phyloP scores from a whole-genome alignment of 1,140 invertebrate species.

The Drosophila bifasciata region DNA sequence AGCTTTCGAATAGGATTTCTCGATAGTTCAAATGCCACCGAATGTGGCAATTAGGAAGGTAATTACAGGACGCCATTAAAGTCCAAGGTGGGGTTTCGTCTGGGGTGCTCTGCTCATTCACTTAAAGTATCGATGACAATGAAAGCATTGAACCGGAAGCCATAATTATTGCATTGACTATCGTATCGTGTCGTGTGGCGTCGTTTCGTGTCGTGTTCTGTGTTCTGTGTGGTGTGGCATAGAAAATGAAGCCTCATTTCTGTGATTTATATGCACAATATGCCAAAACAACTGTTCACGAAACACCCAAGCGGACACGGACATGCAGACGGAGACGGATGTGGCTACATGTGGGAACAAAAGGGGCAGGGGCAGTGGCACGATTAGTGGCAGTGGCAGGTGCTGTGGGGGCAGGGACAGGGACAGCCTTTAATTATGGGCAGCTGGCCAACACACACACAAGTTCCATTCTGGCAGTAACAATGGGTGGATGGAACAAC shows the following conservation, averaged over 20 bases:
- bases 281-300: conserved; percentile 54
- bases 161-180: conserved; percentile 59
- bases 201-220: too few relatives aligned
- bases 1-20: conserved; percentile 16
- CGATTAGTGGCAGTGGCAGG: neutral
- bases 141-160: conserved; percentile 60
- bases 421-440: conserved; percentile 71
- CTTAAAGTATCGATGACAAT: conserved; percentile 42
- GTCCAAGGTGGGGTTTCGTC: conserved; percentile 5
- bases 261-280: conserved; percentile 67
- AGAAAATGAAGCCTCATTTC: conserved; percentile 39
- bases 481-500: conserved; percentile 47
- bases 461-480: conserved; percentile 23
- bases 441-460: conserved; percentile 44
- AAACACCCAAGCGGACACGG: conserved; percentile 4
- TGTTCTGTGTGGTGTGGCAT: conserved; percentile 16
- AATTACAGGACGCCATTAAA: conserved; percentile 36
- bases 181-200: too few relatives aligned
- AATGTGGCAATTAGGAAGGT: conserved; percentile 27
- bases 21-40: conserved; percentile 14
- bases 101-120: too few relatives aligned
- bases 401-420: conserved; percentile 3
- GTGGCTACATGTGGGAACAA: conserved; percentile 8
- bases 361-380: neutral
- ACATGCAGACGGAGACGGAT: conserved; percentile 22